Percentiles rank a stretch among this genome's conserved stretches.
Evolutionary conservation across 2,888 invertebrate genomes (phyloP).

Genomic region (Deroplatys truncata): DNA sequence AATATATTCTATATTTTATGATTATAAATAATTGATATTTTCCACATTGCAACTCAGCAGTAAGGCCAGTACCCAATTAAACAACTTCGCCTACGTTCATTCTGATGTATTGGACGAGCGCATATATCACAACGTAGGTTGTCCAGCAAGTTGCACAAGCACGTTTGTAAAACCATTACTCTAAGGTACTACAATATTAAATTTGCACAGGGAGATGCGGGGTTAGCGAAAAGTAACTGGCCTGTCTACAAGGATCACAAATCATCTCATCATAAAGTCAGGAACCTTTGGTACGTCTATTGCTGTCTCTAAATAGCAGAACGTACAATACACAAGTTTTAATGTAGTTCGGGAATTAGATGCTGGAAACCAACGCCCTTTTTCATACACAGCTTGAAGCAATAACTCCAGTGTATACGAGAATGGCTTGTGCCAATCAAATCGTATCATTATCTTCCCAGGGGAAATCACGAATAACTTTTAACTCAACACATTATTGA

Average conservation of each 20-base stretch:
- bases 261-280: too few species aligned
- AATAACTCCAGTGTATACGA: neutral
- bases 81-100: neutral
- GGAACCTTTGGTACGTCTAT: too few species aligned
- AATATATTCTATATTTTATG: neutral
- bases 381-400: neutral
- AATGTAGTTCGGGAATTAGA: neutral
- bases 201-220: too few species aligned
- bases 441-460: neutral
- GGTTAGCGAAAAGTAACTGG: too few species aligned
- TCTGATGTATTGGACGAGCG: neutral
- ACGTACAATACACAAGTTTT: too few species aligned
- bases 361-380: neutral
- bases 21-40: neutral
- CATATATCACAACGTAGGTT: neutral
- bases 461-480: neutral
- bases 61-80: neutral
- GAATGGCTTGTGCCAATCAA: neutral
- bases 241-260: too few species aligned
- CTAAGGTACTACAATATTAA: too few species aligned
- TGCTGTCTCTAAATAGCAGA: too few species aligned
- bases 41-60: neutral
- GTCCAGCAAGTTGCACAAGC: neutral
- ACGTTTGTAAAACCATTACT: neutral
- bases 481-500: too few species aligned